Conservation (phyloP, 2,888 invertebrate species). For the Stenchaetothrips biformis region DNA sequence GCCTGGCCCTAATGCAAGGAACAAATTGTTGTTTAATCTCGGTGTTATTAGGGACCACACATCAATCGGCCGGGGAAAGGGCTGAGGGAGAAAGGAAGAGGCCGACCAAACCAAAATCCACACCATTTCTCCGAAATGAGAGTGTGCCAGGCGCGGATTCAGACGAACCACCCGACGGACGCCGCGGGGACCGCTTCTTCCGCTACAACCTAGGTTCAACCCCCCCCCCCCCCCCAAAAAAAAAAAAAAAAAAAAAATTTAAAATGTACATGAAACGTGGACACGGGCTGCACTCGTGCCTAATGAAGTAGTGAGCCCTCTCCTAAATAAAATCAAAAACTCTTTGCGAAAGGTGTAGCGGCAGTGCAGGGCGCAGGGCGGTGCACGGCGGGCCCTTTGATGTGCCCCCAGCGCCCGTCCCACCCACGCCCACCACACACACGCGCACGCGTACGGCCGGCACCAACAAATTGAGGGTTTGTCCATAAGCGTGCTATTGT, state of each 20-base stretch:
- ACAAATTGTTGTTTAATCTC: conserved; percentile 21
- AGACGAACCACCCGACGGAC: no score
- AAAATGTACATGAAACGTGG: neutral
- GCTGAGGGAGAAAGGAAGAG: neutral
- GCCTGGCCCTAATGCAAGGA: conserved; percentile 4
- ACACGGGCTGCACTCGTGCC: no score
- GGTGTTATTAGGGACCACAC: neutral
- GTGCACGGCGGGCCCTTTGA: neutral
- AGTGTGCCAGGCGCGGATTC: no score
- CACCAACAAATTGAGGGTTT: neutral
- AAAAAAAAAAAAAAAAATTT: neutral
- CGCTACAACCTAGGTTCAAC: no score
- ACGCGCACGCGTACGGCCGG: neutral
- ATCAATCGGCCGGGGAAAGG: neutral
- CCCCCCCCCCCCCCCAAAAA: no score
- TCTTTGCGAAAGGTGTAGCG: neutral
- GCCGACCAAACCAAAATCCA: neutral
- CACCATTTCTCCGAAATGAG: neutral
- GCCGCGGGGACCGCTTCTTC: no score
- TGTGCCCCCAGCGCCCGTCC: neutral
- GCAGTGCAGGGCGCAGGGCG: neutral
- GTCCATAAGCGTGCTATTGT: neutral
- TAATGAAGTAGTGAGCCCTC: no score
- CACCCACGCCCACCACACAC: no score
- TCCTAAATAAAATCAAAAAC: neutral